Percentiles rank a stretch among this genome's conserved stretches.
Evolutionary conservation across 2,888 invertebrate species (phyloP).

Genomic region (Volucella bombylans): DNA sequence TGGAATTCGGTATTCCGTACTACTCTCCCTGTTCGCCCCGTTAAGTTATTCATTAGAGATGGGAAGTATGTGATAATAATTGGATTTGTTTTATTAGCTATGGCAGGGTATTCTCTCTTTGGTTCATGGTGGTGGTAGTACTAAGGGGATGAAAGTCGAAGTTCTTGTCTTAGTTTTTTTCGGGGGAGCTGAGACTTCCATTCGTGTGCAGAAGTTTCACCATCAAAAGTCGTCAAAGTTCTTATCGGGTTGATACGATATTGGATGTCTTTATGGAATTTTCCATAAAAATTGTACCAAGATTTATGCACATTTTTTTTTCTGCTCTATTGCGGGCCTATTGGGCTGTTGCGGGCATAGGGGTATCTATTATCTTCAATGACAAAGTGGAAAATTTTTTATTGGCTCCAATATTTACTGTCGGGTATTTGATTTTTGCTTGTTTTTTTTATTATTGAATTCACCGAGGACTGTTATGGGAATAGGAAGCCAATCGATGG

Average conservation of each 20-base stretch:
- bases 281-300: slow-evolving; percentile 59
- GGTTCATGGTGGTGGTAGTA: too few relatives aligned
- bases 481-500: slow-evolving; percentile 5
- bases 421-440: not conserved
- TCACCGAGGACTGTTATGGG: slow-evolving; percentile 17
- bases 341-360: not conserved
- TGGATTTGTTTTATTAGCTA: slow-evolving; percentile 66
- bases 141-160: not conserved
- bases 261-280: slow-evolving; percentile 63
- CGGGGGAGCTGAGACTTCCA: not conserved
- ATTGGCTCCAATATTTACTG: slow-evolving; percentile 40
- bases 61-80: slow-evolving; percentile 70
- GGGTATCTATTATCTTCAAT: slow-evolving; percentile 46
- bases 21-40: not conserved
- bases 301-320: slow-evolving; percentile 50
- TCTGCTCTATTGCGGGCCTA: slow-evolving; percentile 1
- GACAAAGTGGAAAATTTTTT: slow-evolving; percentile 50
- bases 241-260: slow-evolving; percentile 66
- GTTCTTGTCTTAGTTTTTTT: slow-evolving; percentile 28
- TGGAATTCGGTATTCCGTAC: not conserved
- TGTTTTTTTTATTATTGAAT: slow-evolving; percentile 5
- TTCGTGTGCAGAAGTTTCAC: slow-evolving; percentile 51
- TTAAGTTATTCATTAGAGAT: slow-evolving; percentile 70
- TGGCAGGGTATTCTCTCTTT: not conserved
- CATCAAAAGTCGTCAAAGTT: slow-evolving; percentile 66